Evolutionary conservation across 1,140 invertebrate species (phyloP).

Genomic region (Steinernema feltiae): DNA sequence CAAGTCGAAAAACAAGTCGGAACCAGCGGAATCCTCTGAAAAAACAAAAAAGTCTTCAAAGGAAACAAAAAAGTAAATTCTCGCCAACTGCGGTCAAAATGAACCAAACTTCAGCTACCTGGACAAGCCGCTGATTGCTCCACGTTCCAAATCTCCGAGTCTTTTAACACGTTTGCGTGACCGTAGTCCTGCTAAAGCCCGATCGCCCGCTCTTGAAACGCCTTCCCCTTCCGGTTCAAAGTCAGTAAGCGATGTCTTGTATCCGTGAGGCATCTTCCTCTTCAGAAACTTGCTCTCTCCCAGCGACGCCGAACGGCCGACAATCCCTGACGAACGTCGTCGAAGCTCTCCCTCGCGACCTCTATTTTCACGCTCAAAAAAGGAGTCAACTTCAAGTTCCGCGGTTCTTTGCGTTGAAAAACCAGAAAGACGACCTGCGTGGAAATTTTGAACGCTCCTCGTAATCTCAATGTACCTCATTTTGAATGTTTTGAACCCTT

Average conservation of each 20-base stretch:
- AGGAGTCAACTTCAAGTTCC: slow-evolving; percentile 24
- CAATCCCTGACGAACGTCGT: slow-evolving; percentile 19
- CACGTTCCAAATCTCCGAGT: slow-evolving; percentile 41
- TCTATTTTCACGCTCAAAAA: slow-evolving; percentile 26
- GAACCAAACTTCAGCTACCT: slow-evolving; percentile 20
- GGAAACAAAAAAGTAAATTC: slow-evolving; percentile 27
- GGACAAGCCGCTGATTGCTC: slow-evolving; percentile 28
- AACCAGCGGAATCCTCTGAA: slow-evolving; percentile 33
- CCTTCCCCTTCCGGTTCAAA: slow-evolving; percentile 30
- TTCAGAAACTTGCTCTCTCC: slow-evolving; percentile 35
- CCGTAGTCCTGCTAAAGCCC: slow-evolving; percentile 44
- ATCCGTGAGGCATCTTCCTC: background rate
- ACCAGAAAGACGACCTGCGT: slow-evolving; percentile 33
- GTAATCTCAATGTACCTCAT: background rate
- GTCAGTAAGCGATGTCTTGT: background rate
- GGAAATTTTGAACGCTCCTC: slow-evolving; percentile 26
- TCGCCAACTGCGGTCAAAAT: slow-evolving; percentile 9
- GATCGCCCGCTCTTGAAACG: slow-evolving; percentile 27
- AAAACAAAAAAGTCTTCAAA: slow-evolving; percentile 34
- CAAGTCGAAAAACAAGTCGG: slow-evolving; percentile 25
- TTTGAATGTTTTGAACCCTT: background rate
- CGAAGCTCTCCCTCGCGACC: slow-evolving; percentile 29
- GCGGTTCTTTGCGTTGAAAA: background rate
- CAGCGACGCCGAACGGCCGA: slow-evolving; percentile 30
- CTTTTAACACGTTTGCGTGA: slow-evolving; percentile 41